phyloP scores from a whole-genome alignment of 30 jellyfish, hydroid and myxozoan genomes.

The Turritopsis dohrnii region DNA sequence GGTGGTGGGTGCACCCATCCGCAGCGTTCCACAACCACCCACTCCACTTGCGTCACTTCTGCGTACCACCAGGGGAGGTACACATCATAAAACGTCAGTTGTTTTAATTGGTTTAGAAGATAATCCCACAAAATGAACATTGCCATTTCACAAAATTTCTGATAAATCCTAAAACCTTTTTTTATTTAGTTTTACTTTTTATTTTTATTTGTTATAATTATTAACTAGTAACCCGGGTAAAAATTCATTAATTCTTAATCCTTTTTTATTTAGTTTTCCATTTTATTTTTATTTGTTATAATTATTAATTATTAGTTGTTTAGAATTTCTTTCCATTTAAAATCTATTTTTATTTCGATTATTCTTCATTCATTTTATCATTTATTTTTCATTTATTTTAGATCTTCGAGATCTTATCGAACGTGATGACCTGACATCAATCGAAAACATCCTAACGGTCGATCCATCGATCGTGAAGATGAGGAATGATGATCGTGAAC shows the following conservation, averaged over 20 bases:
- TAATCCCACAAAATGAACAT: not conserved
- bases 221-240: no score
- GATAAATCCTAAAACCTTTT: no score
- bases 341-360: not conserved
- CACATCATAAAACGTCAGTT: not conserved
- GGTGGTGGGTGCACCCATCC: not conserved
- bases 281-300: no score
- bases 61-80: not conserved
- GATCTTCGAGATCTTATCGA: not conserved
- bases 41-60: not conserved
- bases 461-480: not conserved
- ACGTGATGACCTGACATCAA: not conserved
- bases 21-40: not conserved
- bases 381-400: not conserved
- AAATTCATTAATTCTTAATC: no score
- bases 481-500: not conserved
- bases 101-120: not conserved
- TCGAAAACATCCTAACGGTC: not conserved
- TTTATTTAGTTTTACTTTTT: no score
- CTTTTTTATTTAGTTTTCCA: no score
- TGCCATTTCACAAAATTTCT: not conserved
- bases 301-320: not conserved
- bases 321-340: not conserved
- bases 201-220: no score
- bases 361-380: not conserved